Evolutionary conservation across 1,140 invertebrate species (phyloP).

Genomic region (Orchestia grillus): DNA sequence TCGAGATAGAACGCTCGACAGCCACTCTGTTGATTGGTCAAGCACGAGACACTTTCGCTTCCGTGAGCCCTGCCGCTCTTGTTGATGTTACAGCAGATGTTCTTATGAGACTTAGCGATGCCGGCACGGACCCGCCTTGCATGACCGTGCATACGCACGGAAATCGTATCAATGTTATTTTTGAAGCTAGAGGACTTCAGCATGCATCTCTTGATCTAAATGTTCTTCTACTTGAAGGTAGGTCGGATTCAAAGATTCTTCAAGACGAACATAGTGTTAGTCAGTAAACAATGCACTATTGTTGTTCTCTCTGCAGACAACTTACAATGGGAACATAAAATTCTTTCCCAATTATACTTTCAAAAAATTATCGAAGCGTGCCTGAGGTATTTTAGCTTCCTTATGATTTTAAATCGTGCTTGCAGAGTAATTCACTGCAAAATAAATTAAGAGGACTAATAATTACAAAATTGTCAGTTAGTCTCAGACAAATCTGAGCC

Average conservation of each 20-base stretch:
- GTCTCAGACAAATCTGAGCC: not conserved
- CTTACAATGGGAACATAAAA: too few species aligned
- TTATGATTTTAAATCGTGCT: too few species aligned
- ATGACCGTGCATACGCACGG: not conserved
- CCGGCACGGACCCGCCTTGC: not conserved
- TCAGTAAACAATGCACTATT: too few species aligned
- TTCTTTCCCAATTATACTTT: too few species aligned
- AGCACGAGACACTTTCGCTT: constrained; percentile 49
- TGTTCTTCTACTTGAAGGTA: not conserved
- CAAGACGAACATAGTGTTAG: not conserved
- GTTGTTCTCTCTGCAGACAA: too few species aligned
- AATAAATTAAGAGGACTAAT: too few species aligned
- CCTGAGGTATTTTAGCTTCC: too few species aligned
- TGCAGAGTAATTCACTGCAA: too few species aligned
- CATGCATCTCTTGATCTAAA: not conserved
- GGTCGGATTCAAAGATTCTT: not conserved
- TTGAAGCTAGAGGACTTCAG: not conserved
- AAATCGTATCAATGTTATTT: not conserved
- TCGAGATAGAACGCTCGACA: not conserved
- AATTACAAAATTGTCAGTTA: not conserved
- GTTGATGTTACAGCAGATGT: not conserved
- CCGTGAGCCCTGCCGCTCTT: not conserved
- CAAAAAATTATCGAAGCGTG: too few species aligned
- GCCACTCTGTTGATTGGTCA: constrained; percentile 10
- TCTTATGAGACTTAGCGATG: not conserved